Evolutionary conservation across 2,797 vertebrate genomes (phyloP), one percentile per base, ranked within the genome.

Genomic region (Pipistrellus nathusii): DNA sequence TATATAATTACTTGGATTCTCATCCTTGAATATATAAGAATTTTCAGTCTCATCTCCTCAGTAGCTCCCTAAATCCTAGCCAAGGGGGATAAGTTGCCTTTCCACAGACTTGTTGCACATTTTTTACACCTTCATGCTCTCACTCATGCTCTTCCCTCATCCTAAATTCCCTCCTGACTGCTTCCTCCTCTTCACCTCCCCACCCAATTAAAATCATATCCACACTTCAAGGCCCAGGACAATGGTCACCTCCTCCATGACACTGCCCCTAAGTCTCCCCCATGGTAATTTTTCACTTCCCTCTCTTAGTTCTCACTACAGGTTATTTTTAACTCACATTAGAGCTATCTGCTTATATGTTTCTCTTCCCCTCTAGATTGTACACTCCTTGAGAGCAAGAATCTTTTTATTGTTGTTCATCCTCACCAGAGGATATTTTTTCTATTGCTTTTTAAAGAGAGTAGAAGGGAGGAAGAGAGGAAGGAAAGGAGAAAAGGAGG

Each of bases 181-280:
- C 76, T 87, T 66, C 35, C 15, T 81, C 55, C 41, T 86, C 76
- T 72, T 68, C 13, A 72, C 68, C 46, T 90, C 32, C 53, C 90
- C 76, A 91, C 20, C 41, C 64, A 85, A 68, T 87, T 90, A 95
- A 95, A 93, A 90, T 72, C 38, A 64, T 44, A 76, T 59, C 80
- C 89, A 81, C 3, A 13, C 73, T 87, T 78, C 87, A 83, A 93
- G 71, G 17, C 73, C 20, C 32, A 71, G 64, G 81, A 80, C 77
- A 85, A 87, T 93, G 73, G 46, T 35, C 55, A 78, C 38, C 32
- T 82, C 72, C 48, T 77, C 48, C 14, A 38, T n/a, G 23, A 83
- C 27, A 80, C 27, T 81, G 66, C n/a, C 41, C 17, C 13, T 73
- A 73, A 77, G 25, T 46, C 20, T 57, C 35, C 38, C 23, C 14